Percentiles rank a stretch among this genome's conserved stretches.
Conservation (phyloP, 2,113 vertebrate genomes). For the Saguinus imperator region DNA sequence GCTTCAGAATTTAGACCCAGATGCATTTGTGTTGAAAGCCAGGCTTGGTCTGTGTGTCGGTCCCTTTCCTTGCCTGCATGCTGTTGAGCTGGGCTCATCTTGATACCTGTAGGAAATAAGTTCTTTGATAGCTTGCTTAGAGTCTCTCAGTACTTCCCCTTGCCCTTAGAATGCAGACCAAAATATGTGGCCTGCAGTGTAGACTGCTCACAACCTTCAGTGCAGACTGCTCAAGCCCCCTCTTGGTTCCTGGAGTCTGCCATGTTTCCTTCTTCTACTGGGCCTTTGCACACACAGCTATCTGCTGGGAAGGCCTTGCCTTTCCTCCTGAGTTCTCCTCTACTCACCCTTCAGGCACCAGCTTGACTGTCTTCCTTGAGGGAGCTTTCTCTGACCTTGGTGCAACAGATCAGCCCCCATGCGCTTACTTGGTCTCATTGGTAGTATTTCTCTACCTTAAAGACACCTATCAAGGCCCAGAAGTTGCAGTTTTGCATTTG, state of each 20-base stretch:
- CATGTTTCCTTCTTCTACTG: background rate
- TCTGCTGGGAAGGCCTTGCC: rapidly evolving
- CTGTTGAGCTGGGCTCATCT: background rate
- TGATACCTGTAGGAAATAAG: background rate
- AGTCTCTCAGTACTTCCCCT: background rate
- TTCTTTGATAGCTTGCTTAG: background rate
- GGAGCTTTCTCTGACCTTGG: too few species aligned
- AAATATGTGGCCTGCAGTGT: background rate
- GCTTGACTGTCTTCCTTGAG: background rate
- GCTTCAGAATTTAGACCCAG: background rate
- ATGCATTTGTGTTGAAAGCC: rapidly evolving
- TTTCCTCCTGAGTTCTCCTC: background rate
- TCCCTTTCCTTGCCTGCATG: background rate
- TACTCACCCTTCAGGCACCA: background rate
- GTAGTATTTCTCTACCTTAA: rapidly evolving
- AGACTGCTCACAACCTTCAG: background rate
- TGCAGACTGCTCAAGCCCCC: background rate
- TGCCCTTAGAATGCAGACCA: background rate
- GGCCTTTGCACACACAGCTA: background rate
- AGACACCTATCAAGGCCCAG: rapidly evolving
- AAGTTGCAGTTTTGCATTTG: background rate
- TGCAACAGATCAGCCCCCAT: too few species aligned
- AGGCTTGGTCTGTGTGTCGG: background rate
- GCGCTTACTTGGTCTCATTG: background rate
- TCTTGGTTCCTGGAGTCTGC: background rate